Percentiles rank a stretch among this genome's conserved stretches.
phyloP scores from a whole-genome alignment of 2,797 vertebrate genomes.

The Phalanger gymnotis region DNA sequence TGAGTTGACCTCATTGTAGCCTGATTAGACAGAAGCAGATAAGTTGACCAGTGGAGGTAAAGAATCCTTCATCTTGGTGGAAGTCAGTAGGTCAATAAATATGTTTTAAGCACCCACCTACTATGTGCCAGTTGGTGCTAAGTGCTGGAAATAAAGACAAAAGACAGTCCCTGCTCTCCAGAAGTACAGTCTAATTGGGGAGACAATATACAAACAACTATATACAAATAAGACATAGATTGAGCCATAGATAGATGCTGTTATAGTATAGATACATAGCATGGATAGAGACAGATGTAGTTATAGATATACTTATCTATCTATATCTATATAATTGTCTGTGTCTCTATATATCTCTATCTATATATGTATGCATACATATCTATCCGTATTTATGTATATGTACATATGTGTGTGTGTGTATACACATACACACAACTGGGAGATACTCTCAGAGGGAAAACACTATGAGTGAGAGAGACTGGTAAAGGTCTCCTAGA shows the following conservation, averaged over 20 bases:
- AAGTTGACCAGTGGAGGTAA: not conserved
- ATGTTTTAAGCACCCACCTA: not conserved
- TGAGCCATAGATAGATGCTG: not conserved
- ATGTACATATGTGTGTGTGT: no score
- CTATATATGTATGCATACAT: no score
- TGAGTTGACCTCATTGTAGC: not conserved
- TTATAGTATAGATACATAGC: no score
- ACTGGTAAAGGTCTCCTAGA: not conserved
- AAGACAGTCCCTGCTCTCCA: not conserved
- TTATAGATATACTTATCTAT: no score
- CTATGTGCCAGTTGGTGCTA: not conserved
- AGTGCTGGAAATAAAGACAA: not conserved
- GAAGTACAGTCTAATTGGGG: not conserved
- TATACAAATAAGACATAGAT: not conserved
- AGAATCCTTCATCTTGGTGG: not conserved
- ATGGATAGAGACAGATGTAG: no score
- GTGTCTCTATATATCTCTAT: no score
- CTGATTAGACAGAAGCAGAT: not conserved
- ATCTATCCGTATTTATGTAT: no score
- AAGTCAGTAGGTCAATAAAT: not conserved
- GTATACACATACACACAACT: not conserved
- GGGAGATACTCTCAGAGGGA: not conserved
- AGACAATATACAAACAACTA: not conserved
- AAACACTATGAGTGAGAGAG: not conserved
- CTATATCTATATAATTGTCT: no score